A percentile compares a stretch with the other conserved stretches of the same genome.
phyloP scores from a whole-genome alignment of 2,888 invertebrate species.

The Epistrophe grossulariae region DNA sequence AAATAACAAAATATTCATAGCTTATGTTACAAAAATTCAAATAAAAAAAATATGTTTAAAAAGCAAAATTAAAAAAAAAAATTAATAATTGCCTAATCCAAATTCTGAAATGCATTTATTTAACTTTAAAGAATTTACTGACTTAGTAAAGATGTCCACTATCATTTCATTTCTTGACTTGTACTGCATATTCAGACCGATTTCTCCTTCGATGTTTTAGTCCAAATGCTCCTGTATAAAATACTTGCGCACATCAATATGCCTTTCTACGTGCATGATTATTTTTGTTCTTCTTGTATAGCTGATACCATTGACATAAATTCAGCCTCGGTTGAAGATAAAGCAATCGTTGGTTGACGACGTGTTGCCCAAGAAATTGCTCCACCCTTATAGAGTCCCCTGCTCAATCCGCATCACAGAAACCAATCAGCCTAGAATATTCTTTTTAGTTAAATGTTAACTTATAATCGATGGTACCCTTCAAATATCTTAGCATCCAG shows the following conservation, averaged over 20 bases:
- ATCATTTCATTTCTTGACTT: background rate
- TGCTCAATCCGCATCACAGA: slow-evolving; percentile 5
- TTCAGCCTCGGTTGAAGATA: too few species aligned
- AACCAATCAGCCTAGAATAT: background rate
- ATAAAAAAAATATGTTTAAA: too few species aligned
- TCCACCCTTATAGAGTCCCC: background rate
- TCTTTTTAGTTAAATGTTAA: background rate
- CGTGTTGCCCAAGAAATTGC: too few species aligned
- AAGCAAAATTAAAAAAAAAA: too few species aligned
- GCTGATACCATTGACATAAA: background rate
- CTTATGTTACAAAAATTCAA: too few species aligned
- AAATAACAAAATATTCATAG: too few species aligned
- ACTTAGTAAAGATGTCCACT: slow-evolving; percentile 1
- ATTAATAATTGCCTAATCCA: too few species aligned
- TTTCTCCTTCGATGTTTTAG: background rate
- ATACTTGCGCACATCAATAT: too few species aligned
- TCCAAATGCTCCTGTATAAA: background rate
- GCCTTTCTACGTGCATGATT: too few species aligned
- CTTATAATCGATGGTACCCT: background rate
- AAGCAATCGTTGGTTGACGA: too few species aligned
- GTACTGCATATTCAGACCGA: background rate
- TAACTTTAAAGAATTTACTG: background rate
- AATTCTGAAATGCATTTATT: background rate
- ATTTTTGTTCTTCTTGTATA: background rate
- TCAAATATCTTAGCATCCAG: too few species aligned